Percentiles rank a stretch among this genome's conserved stretches.
These are phyloP conservation scores for Drosophila parabipectinata DNA, from an alignment of 1,140 invertebrate species.

Conservation along the genomic window DNA sequence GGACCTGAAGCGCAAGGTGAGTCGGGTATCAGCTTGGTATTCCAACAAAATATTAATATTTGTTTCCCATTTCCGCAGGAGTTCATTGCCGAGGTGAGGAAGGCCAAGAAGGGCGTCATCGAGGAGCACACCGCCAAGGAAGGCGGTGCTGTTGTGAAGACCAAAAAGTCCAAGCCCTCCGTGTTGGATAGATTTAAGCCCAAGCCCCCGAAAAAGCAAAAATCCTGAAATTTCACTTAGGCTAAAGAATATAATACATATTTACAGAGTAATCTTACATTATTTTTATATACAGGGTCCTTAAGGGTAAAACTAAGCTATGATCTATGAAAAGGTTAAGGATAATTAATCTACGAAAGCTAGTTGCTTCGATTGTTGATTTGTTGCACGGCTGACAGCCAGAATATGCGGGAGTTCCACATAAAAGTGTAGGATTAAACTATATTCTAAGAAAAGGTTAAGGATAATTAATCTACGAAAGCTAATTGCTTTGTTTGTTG, in stretches of 20 bases:
- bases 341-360: background rate
- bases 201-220: slow-evolving; percentile 53
- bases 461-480: background rate
- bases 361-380: background rate
- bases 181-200: slow-evolving; percentile 79
- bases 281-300: background rate
- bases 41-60: slow-evolving; percentile 2
- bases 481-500: background rate
- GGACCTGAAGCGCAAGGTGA: slow-evolving; percentile 88
- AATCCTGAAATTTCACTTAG: slow-evolving; percentile 13
- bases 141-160: slow-evolving; percentile 15
- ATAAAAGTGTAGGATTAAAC: background rate
- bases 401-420: background rate
- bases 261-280: slow-evolving; percentile 9
- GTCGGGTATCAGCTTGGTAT: background rate
- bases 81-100: slow-evolving; percentile 85
- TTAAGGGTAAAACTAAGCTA: too few relatives aligned
- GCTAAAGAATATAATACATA: slow-evolving; percentile 13
- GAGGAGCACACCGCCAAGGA: slow-evolving; percentile 10
- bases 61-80: slow-evolving; percentile 84
- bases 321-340: too few relatives aligned
- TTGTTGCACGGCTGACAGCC: background rate
- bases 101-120: slow-evolving; percentile 65
- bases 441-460: too few relatives aligned
- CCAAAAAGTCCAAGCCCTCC: slow-evolving; percentile 23